Percentiles rank a stretch among this genome's conserved stretches.
These are phyloP conservation scores for Odontamblyopus rebecca DNA, from an alignment of 2,797 vertebrate species.

Conservation along the genomic window DNA sequence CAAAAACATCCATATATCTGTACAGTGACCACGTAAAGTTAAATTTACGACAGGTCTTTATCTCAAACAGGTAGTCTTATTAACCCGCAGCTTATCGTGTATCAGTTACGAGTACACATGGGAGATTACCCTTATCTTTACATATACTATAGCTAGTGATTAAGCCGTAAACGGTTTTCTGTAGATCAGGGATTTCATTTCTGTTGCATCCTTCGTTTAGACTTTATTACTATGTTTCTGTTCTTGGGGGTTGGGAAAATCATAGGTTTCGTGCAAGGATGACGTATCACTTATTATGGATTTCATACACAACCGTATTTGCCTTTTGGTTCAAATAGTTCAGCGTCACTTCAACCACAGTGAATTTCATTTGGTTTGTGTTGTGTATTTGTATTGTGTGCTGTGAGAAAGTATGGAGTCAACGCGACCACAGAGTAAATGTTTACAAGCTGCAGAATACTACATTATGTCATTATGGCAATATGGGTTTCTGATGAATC, in stretches of 20 bases:
- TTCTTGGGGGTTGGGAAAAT: background rate
- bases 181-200: background rate
- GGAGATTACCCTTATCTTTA: background rate
- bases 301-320: background rate
- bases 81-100: background rate
- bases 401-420: background rate
- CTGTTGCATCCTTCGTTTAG: too few species aligned
- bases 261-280: background rate
- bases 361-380: background rate
- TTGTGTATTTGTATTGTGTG: background rate
- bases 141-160: background rate
- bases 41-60: background rate
- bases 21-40: background rate
- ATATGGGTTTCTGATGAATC: background rate
- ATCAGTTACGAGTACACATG: background rate
- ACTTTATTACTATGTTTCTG: background rate
- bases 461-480: background rate
- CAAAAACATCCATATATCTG: background rate
- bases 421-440: background rate
- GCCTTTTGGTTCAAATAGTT: background rate
- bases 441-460: background rate
- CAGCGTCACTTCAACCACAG: background rate
- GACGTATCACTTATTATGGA: background rate
- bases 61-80: constrained; percentile 1
- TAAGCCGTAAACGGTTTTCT: background rate